Conservation (phyloP, 1,140 invertebrate species). For the Dinoponera quadriceps region DNA sequence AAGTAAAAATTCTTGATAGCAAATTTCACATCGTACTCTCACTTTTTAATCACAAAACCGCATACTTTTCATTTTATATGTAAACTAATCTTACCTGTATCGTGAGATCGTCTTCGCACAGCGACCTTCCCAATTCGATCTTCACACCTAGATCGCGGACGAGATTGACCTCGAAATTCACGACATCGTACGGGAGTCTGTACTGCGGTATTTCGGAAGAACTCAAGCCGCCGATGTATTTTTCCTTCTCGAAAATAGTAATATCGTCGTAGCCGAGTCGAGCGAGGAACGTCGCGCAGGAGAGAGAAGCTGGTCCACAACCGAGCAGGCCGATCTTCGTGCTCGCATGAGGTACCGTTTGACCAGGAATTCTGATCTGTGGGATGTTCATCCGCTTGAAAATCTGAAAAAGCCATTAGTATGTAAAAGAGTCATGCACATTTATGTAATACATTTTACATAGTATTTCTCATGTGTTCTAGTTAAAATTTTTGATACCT, state of each 20-base stretch:
- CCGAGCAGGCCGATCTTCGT: constrained; percentile 96
- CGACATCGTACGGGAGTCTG: constrained; percentile 95
- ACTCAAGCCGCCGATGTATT: constrained; percentile 95
- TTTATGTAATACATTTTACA: not conserved
- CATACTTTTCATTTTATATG: not conserved
- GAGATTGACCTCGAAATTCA: constrained; percentile 97
- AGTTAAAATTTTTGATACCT: not conserved
- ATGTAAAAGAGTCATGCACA: too few species aligned
- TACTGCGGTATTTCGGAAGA: constrained; percentile 99
- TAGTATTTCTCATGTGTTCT: not conserved
- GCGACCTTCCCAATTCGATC: constrained; percentile 88
- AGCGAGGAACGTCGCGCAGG: constrained; percentile 97
- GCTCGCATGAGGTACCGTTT: constrained; percentile 86
- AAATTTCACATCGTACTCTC: too few species aligned
- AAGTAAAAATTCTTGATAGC: too few species aligned
- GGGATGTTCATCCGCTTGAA: constrained; percentile 97
- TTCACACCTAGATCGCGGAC: constrained; percentile 97
- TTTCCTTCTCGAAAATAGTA: constrained; percentile 96
- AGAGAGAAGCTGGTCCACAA: constrained; percentile 98
- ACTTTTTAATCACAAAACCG: too few species aligned
- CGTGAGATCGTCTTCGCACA: constrained; percentile 90
- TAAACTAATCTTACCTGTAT: constrained; percentile 86
- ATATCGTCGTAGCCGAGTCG: constrained; percentile 96
- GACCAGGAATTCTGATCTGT: constrained; percentile 92
- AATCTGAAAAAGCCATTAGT: constrained; percentile 85